Conservation (phyloP, 2,797 vertebrate genomes). For the Lepus oiostolus region DNA sequence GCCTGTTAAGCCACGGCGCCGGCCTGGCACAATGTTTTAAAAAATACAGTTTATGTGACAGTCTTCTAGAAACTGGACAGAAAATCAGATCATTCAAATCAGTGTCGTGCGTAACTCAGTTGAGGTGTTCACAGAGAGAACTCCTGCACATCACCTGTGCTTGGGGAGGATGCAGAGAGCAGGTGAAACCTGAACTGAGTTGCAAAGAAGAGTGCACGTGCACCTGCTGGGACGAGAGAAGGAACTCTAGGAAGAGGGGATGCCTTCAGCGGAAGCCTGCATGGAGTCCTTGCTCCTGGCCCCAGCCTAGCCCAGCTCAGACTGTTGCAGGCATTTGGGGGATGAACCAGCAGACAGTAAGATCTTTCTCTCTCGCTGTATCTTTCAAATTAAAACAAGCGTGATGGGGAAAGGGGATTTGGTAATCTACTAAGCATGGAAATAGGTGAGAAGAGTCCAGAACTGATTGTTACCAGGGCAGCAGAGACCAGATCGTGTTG, state of each 20-base stretch:
- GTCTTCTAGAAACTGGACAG: background rate
- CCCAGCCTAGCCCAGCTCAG: no score
- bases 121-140: background rate
- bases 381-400: no score
- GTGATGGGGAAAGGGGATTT: background rate
- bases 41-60: background rate
- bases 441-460: background rate
- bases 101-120: background rate
- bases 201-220: conserved; percentile 6
- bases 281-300: no score
- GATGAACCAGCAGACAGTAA: no score
- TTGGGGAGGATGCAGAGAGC: background rate
- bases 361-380: no score
- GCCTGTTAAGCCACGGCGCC: no score
- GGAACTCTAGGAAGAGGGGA: background rate
- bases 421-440: background rate
- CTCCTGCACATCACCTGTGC: background rate
- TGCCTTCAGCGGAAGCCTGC: background rate
- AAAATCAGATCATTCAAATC: background rate
- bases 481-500: background rate
- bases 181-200: background rate
- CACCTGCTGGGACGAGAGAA: background rate
- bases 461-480: background rate
- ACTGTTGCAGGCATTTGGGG: no score
- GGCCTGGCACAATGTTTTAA: background rate